phyloP scores from a whole-genome alignment of 2,113 vertebrate species.

The Nicator chloris region DNA sequence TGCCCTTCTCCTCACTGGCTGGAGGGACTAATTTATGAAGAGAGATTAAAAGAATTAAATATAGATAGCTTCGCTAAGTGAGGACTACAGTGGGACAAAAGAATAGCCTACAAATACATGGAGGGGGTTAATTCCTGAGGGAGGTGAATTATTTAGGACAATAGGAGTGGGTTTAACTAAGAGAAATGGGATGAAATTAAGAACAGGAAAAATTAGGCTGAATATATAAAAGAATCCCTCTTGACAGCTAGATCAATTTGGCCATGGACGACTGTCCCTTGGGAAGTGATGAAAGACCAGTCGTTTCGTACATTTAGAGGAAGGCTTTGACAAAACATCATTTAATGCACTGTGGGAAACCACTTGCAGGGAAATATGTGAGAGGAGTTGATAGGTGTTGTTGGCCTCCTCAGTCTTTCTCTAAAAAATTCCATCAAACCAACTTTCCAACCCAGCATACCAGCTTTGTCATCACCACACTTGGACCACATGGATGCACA shows the following conservation, averaged over 20 bases:
- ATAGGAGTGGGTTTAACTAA: slow-evolving; percentile 23
- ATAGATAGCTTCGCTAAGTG: slow-evolving; percentile 35
- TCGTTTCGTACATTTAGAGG: not conserved
- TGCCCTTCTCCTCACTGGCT: slow-evolving; percentile 12
- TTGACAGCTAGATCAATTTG: slow-evolving; percentile 23
- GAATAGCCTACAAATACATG: slow-evolving; percentile 20
- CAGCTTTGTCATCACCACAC: not conserved
- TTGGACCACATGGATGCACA: not conserved
- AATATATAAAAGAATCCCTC: not conserved
- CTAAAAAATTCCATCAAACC: not conserved
- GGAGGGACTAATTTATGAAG: slow-evolving; percentile 51
- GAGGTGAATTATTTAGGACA: slow-evolving; percentile 61
- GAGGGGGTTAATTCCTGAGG: slow-evolving; percentile 21
- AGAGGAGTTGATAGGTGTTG: not conserved
- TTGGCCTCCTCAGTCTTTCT: not conserved
- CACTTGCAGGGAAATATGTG: not conserved
- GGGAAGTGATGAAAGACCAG: not conserved
- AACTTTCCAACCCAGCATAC: not conserved
- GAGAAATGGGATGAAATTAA: slow-evolving; percentile 49
- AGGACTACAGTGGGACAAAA: slow-evolving; percentile 46
- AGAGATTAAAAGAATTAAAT: slow-evolving; percentile 66
- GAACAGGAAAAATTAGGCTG: slow-evolving; percentile 23
- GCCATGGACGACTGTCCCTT: not conserved
- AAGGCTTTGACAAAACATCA: not conserved
- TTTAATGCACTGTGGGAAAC: not conserved